Conservation (phyloP, 2,797 vertebrate genomes). For the Etheostoma nigrum region DNA sequence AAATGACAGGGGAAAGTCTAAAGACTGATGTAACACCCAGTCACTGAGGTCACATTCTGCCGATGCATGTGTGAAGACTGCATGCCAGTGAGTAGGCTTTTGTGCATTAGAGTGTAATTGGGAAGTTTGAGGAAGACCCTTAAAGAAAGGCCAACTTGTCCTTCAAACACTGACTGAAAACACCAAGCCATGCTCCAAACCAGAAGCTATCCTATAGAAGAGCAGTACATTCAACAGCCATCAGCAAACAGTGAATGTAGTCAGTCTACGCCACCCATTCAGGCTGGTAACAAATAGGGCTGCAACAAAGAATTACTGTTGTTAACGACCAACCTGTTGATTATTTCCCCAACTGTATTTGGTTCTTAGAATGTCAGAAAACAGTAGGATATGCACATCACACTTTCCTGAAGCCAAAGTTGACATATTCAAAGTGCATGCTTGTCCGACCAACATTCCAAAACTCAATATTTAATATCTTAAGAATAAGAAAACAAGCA, state of each 20-base stretch:
- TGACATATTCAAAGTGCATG: background rate
- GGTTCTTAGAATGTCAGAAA: background rate
- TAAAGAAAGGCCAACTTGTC: conserved; percentile 25
- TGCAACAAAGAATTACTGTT: background rate
- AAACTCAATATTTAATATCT: background rate
- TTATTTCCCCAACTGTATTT: background rate
- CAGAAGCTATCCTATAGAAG: background rate
- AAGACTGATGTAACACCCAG: conserved; percentile 66
- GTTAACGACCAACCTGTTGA: background rate
- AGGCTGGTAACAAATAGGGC: background rate
- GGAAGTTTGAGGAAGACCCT: conserved; percentile 23
- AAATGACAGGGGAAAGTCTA: conserved; percentile 75
- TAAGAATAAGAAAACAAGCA: background rate
- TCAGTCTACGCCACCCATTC: background rate
- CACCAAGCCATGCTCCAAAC: conserved; percentile 15
- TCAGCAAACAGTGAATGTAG: background rate
- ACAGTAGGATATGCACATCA: background rate
- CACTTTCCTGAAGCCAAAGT: background rate
- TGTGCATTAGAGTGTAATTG: conserved; percentile 40
- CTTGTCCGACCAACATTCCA: background rate
- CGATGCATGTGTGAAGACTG: conserved; percentile 37
- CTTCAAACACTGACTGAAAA: conserved; percentile 24
- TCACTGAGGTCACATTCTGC: conserved; percentile 62
- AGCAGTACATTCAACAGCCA: conserved; percentile 6
- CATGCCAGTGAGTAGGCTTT: conserved; percentile 42